A percentile compares a stretch with the other conserved stretches of the same genome.
phyloP scores from a whole-genome alignment of 2,113 vertebrate species.

The Colinus virginianus region DNA sequence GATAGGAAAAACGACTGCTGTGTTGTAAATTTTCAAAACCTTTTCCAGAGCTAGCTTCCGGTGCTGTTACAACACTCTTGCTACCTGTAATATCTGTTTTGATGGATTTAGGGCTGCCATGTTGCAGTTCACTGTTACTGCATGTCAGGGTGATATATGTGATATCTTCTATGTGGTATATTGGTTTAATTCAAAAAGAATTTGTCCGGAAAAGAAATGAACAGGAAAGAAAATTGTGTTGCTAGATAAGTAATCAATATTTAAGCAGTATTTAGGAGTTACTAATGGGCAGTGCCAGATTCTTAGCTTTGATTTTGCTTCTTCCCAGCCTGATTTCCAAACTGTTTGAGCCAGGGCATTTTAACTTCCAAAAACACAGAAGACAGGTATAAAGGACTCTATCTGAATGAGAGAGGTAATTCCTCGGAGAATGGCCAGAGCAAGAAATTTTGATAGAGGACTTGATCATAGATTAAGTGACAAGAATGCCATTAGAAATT shows the following conservation, averaged over 20 bases:
- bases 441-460: neutral
- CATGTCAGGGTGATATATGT: constrained; percentile 14
- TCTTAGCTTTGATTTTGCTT: neutral
- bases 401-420: neutral
- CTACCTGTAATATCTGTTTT: neutral
- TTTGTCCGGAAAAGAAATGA: neutral
- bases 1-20: constrained; percentile 19
- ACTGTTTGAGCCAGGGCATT: neutral
- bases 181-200: neutral
- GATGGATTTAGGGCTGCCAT: constrained; percentile 22
- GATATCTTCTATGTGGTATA: neutral
- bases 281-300: neutral
- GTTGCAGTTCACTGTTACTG: neutral
- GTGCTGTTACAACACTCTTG: constrained; percentile 3
- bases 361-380: neutral
- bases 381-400: neutral
- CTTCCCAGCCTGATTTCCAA: neutral
- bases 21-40: constrained; percentile 7
- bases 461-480: neutral
- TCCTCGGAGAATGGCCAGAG: neutral
- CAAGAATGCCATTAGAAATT: neutral
- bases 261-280: neutral
- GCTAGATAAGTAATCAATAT: neutral
- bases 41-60: constrained; percentile 15
- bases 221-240: neutral